A percentile compares a stretch with the other conserved stretches of the same genome.
Evolutionary conservation across 2,113 vertebrate species (phyloP).

Genomic region (Neotoma lepida): DNA sequence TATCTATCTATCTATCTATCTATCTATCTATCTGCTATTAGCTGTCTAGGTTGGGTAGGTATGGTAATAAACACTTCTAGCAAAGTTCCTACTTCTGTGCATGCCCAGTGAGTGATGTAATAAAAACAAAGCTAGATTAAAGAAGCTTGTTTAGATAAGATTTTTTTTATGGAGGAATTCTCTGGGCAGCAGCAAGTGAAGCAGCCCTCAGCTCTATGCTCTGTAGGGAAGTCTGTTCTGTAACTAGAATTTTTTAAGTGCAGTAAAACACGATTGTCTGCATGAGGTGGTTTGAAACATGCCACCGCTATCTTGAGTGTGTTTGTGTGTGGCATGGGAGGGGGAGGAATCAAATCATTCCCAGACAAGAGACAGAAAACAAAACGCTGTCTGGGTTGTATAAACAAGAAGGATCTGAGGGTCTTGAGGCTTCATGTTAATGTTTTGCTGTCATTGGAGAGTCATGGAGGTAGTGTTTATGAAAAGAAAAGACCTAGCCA

Average conservation of each 20-base stretch:
- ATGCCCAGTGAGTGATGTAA: background rate
- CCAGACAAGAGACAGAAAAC: conserved; percentile 10
- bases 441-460: background rate
- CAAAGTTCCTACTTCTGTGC: background rate
- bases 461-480: background rate
- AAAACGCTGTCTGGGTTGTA: background rate
- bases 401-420: conserved; percentile 21
- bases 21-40: background rate
- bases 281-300: background rate
- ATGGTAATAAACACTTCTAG: background rate
- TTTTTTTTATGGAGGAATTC: background rate
- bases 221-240: background rate
- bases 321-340: background rate
- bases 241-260: background rate
- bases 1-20: background rate
- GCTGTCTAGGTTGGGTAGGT: background rate
- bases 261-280: background rate
- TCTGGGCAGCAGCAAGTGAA: background rate
- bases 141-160: background rate
- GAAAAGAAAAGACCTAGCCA: background rate
- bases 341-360: background rate
- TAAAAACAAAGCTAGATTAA: background rate
- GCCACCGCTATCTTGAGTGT: background rate
- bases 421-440: background rate
- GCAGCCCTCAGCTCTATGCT: background rate